phyloP scores from a whole-genome alignment of 2,797 vertebrate species.

The Rhabdomys pumilio region DNA sequence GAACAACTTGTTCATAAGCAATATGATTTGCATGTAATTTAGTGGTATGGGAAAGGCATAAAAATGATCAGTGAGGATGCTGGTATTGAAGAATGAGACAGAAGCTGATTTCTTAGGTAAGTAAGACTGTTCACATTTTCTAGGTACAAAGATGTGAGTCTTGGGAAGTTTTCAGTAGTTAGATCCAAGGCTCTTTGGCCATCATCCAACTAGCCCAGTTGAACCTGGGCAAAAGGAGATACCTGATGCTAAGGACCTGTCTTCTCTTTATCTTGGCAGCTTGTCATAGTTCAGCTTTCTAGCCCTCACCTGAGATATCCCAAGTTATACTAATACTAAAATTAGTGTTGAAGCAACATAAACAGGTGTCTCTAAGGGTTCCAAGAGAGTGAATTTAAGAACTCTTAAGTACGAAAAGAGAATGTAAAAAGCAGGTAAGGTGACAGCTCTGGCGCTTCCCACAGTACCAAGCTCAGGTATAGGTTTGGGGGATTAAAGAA shows the following conservation, averaged over 20 bases:
- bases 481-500: too few relatives aligned
- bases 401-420: not conserved
- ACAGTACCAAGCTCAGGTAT: too few relatives aligned
- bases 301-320: not conserved
- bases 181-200: not conserved
- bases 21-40: not conserved
- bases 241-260: not conserved
- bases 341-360: not conserved
- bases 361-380: not conserved
- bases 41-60: not conserved
- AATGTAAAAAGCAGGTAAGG: not conserved
- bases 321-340: too few relatives aligned
- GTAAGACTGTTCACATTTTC: not conserved
- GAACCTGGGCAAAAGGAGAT: not conserved
- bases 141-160: not conserved
- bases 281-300: not conserved
- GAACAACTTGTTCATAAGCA: not conserved
- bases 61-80: not conserved
- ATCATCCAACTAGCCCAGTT: too few relatives aligned
- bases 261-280: not conserved
- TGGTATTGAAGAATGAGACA: not conserved
- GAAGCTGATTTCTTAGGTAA: not conserved
- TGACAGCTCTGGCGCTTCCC: too few relatives aligned
- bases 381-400: not conserved
- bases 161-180: not conserved